A percentile compares a stretch with the other conserved stretches of the same genome.
These are phyloP conservation scores for Gryllus bimaculatus DNA, from an alignment of 1,140 invertebrate species.

Conservation along the genomic window DNA sequence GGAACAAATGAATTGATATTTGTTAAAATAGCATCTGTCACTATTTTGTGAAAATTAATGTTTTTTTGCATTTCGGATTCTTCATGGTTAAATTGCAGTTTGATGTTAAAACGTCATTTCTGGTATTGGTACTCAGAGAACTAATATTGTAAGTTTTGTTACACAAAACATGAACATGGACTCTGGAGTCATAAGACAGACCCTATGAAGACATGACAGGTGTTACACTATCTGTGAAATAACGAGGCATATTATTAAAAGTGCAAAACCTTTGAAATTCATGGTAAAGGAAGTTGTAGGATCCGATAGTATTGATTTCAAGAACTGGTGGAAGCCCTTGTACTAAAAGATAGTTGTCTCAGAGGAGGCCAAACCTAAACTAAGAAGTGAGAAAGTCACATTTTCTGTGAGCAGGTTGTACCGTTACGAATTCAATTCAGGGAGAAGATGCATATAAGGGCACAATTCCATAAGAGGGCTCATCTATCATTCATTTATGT, in stretches of 20 bases:
- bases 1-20: no score
- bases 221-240: not conserved
- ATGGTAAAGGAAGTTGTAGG: not conserved
- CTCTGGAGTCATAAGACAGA: not conserved
- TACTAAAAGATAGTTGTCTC: not conserved
- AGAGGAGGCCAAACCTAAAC: not conserved
- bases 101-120: no score
- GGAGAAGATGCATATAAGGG: no score
- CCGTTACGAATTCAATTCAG: no score
- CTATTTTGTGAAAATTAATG: no score
- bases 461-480: not conserved
- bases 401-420: not conserved
- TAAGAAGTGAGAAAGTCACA: not conserved
- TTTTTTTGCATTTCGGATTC: no score
- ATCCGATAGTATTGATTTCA: constrained; percentile 4
- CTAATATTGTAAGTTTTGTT: no score
- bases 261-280: not conserved
- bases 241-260: not conserved
- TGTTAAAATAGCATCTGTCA: no score
- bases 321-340: constrained; percentile 6
- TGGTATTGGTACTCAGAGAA: no score
- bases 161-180: not conserved
- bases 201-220: not conserved
- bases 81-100: no score
- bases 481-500: not conserved